Evolutionary conservation across 2,797 vertebrate genomes (phyloP).

Genomic region (Sitta carolinensis): DNA sequence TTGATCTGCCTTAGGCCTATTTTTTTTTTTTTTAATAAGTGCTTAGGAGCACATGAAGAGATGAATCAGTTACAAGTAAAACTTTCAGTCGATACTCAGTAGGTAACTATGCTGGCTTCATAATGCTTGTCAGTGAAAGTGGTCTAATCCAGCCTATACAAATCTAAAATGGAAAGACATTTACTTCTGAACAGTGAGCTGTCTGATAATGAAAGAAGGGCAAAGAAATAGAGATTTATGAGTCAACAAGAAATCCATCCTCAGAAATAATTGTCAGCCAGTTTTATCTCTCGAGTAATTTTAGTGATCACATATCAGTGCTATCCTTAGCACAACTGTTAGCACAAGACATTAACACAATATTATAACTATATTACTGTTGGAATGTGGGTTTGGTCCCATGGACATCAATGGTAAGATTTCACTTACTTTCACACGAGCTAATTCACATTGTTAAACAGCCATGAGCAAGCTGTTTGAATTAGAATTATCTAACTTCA

Average conservation of each 20-base stretch:
- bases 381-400: neutral
- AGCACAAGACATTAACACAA: neutral
- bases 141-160: neutral
- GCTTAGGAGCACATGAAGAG: slow-evolving; percentile 27
- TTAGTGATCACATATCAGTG: neutral
- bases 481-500: neutral
- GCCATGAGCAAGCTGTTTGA: neutral
- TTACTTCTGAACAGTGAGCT: neutral
- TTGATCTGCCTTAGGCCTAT: slow-evolving; percentile 8
- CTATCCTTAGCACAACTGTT: neutral
- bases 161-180: neutral
- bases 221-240: neutral
- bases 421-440: neutral
- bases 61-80: slow-evolving; percentile 29
- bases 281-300: neutral
- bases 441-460: neutral
- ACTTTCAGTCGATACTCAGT: neutral
- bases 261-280: neutral
- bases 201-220: neutral
- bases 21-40: neutral
- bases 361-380: neutral
- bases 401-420: neutral
- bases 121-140: neutral
- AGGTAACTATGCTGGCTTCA: neutral
- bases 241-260: neutral